Evolutionary conservation across 2,888 invertebrate genomes (phyloP), one percentile per base, ranked within the genome.

Genomic region (Helobdella robusta): DNA sequence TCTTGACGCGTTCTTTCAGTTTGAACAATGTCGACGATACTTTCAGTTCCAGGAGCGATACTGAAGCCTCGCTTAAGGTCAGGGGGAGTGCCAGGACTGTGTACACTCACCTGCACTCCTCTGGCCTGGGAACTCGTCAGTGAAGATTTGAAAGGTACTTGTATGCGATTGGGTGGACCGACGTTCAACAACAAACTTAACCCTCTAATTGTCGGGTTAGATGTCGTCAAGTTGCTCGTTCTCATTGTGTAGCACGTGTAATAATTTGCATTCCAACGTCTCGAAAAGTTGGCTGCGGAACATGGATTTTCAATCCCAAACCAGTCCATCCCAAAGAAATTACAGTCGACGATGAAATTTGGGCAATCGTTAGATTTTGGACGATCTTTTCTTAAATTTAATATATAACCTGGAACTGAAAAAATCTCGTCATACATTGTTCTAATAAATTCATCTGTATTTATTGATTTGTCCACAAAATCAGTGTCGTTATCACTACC

Each of bases 11-110:
- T 32, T 30, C 28, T 30, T 30, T 30, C 28, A 30, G 25, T 56
- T 8, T 56, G 56, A 30, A 30, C 8, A 30, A 56, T 56, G 6
- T 56, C 32, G 2, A 56, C 28, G 32, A 25, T 32, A 30, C 25
- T 63, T 34, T 63, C 63, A 15, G 63, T 63, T 52, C 63, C 63
- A 23, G 63, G 54, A 23, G 30, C 44, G 40, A 62, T 30, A 30
- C n/a, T 36, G 23, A 62, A 20, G 15, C 63, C 63, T 15, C 35
- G 48, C 20, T 63, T 52, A 11, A 63, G 6, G 52, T 52, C 52
- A 6, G 63, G 52, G 11, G 35, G 63, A 3, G 52, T 52, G 23
- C 54, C 63, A 0, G 52, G 63, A 32, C 35, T 6, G 32, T 62
- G 50, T 25, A 63, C 35, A 1, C 15, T 35, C 34, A 63, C 34